A percentile compares a stretch with the other conserved stretches of the same genome.
Evolutionary conservation across 2,113 vertebrate species (phyloP).

Genomic region (Amphiprion ocellaris): DNA sequence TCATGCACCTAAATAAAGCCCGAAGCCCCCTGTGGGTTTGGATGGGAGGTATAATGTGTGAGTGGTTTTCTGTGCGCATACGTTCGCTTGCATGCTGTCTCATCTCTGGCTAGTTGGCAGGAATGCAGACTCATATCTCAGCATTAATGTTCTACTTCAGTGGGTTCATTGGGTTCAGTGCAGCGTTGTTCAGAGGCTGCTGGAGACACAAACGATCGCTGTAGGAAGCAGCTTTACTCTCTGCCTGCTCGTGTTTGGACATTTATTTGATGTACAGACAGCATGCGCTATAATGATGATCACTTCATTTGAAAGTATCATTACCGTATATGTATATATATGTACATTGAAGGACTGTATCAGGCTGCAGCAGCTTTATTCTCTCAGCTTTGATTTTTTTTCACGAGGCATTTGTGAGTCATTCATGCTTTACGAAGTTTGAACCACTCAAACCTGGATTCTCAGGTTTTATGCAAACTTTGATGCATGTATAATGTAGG

Average conservation of each 20-base stretch:
- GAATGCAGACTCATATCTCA: slow-evolving; percentile 61
- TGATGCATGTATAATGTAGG: no score
- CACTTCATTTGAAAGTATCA: neutral
- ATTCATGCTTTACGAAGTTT: slow-evolving; percentile 2
- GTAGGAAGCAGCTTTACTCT: neutral
- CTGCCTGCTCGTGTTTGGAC: neutral
- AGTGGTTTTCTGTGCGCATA: slow-evolving; percentile 2
- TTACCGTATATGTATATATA: neutral
- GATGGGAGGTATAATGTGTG: slow-evolving; percentile 23
- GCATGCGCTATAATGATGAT: neutral
- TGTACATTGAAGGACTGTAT: neutral
- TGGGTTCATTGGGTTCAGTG: slow-evolving; percentile 64
- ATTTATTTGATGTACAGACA: slow-evolving; percentile 2
- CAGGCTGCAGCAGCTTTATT: neutral
- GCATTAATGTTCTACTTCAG: slow-evolving; percentile 50
- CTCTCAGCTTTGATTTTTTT: slow-evolving; percentile 2
- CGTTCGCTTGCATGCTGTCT: slow-evolving; percentile 23
- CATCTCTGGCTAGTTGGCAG: slow-evolving; percentile 49
- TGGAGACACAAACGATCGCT: slow-evolving; percentile 11
- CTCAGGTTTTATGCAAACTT: neutral
- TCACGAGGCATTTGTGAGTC: slow-evolving; percentile 10
- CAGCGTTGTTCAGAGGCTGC: slow-evolving; percentile 12
- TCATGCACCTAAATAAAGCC: slow-evolving; percentile 54
- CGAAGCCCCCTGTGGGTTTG: slow-evolving; percentile 35
- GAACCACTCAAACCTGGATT: neutral